Conservation (phyloP, 2,888 invertebrate species). For the Taphrorychus bicolor region DNA sequence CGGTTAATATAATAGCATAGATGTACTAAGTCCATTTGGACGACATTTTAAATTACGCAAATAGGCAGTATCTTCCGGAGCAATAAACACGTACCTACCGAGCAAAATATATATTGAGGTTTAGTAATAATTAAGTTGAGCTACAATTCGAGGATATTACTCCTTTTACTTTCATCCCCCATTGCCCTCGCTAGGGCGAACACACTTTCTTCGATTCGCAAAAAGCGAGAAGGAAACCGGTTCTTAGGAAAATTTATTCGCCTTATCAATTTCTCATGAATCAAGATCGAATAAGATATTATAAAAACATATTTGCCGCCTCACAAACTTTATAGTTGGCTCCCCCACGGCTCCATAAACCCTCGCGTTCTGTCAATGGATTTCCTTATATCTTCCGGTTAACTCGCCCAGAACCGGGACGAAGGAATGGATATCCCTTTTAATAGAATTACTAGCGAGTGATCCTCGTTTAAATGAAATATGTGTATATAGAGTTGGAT, state of each 20-base stretch:
- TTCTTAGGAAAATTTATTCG: constrained; percentile 21
- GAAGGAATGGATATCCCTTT: constrained; percentile 10
- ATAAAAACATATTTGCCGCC: constrained; percentile 43
- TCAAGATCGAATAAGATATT: constrained; percentile 42
- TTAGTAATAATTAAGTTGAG: no score
- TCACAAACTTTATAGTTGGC: constrained; percentile 42
- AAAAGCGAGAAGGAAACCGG: constrained; percentile 13
- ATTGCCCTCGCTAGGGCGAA: background rate
- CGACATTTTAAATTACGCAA: background rate
- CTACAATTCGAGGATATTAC: no score
- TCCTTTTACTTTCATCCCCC: background rate
- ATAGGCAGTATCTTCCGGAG: background rate
- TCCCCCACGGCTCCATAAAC: constrained; percentile 27
- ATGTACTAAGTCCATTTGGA: no score
- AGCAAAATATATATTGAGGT: no score
- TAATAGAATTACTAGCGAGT: constrained; percentile 14
- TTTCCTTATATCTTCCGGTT: constrained; percentile 36
- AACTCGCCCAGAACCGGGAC: constrained; percentile 10
- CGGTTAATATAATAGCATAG: background rate
- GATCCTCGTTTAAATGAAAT: background rate
- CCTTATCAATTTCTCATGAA: constrained; percentile 37
- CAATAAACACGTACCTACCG: no score
- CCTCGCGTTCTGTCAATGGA: constrained; percentile 31
- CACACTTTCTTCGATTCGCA: background rate
- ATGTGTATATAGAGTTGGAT: no score